Conservation (phyloP, 2,797 vertebrate species). For the Scarus forsteni region DNA sequence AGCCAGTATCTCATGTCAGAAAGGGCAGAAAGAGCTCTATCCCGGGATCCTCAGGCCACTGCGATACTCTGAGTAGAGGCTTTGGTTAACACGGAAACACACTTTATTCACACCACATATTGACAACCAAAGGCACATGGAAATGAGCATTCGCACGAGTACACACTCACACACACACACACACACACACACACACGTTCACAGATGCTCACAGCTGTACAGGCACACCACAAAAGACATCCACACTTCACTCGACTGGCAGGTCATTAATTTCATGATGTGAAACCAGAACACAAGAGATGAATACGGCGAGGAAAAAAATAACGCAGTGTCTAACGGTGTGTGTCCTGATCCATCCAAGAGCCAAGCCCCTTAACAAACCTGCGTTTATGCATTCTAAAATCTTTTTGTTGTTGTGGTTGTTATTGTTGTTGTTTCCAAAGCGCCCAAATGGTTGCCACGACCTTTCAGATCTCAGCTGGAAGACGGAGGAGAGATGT, state of each 20-base stretch:
- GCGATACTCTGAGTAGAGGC: conserved; percentile 39
- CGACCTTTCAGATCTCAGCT: conserved; percentile 68
- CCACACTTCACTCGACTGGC: conserved; percentile 79
- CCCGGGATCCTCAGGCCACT: conserved; percentile 73
- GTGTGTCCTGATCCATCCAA: conserved; percentile 70
- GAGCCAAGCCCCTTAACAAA: conserved; percentile 65
- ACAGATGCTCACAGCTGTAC: conserved; percentile 50
- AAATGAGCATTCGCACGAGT: conserved; percentile 62
- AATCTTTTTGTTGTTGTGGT: conserved; percentile 78
- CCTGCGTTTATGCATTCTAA: conserved; percentile 74
- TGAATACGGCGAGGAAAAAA: conserved; percentile 56
- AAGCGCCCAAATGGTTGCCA: conserved; percentile 50
- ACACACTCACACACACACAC: conserved; percentile 34
- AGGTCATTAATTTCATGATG: conserved; percentile 86
- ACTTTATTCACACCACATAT: conserved; percentile 24
- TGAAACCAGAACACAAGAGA: conserved; percentile 68
- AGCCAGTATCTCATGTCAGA: conserved; percentile 75
- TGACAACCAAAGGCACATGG: conserved; percentile 69
- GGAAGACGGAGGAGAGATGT: conserved; percentile 48
- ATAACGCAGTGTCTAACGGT: conserved; percentile 44
- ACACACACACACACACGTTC: conserved; percentile 35
- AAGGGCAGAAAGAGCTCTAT: conserved; percentile 76
- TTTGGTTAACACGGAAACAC: conserved; percentile 63
- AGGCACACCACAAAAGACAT: conserved; percentile 57
- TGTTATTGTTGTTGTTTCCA: conserved; percentile 76